A percentile compares a stretch with the other conserved stretches of the same genome.
Conservation (phyloP, 2,888 invertebrate genomes). For the Eupithecia centaureata region DNA sequence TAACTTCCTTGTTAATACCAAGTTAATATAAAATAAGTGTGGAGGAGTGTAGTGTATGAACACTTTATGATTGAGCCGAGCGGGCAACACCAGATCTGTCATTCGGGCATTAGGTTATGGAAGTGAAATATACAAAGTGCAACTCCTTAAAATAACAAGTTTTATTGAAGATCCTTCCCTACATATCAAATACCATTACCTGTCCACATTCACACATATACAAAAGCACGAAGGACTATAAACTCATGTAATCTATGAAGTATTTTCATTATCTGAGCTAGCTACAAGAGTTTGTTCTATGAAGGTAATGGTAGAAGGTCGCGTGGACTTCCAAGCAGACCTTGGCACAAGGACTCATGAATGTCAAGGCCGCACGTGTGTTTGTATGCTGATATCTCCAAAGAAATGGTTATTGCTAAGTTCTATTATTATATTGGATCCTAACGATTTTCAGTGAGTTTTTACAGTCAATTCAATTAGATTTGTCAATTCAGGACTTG, state of each 20-base stretch:
- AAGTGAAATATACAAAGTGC: too few relatives aligned
- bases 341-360: conserved; percentile 5
- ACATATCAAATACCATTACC: too few relatives aligned
- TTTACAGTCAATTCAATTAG: not conserved
- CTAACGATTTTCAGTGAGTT: not conserved
- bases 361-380: not conserved
- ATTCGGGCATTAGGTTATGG: too few relatives aligned
- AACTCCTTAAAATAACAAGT: too few relatives aligned
- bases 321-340: not conserved
- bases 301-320: not conserved
- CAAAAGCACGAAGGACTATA: too few relatives aligned
- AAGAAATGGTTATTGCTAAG: not conserved
- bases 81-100: too few relatives aligned
- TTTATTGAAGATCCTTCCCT: too few relatives aligned
- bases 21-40: too few relatives aligned
- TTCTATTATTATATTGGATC: not conserved
- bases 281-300: not conserved
- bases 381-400: not conserved
- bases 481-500: not conserved
- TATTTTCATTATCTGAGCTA: not conserved
- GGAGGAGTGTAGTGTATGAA: too few relatives aligned
- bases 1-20: too few relatives aligned
- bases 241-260: not conserved
- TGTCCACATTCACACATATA: too few relatives aligned
- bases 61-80: too few relatives aligned